These are phyloP conservation scores for Athalia rosae DNA, from an alignment of 2,888 invertebrate species.

Conservation along the genomic window DNA sequence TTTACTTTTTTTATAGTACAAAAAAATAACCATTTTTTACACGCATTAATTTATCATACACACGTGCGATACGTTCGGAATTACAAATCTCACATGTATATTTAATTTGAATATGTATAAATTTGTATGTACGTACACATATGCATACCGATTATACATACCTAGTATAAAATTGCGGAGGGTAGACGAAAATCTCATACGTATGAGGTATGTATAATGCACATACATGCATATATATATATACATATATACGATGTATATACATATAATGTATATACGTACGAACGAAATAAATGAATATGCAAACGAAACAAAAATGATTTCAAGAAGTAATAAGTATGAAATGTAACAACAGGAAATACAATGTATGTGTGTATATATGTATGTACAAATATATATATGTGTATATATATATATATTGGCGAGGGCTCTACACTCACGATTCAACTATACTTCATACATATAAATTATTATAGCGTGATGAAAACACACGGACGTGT, in stretches of 20 bases:
- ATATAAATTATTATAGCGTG: slow-evolving; percentile 47
- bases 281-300: background rate
- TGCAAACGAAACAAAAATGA: too few species aligned
- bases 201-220: slow-evolving; percentile 54
- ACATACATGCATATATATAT: slow-evolving; percentile 48
- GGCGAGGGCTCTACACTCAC: slow-evolving; percentile 70
- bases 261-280: background rate
- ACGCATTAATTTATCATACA: too few species aligned
- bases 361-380: slow-evolving; percentile 41
- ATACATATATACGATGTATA: slow-evolving; percentile 1
- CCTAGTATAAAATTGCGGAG: background rate
- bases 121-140: slow-evolving; percentile 52
- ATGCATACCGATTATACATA: slow-evolving; percentile 1
- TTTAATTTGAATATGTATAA: background rate
- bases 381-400: slow-evolving; percentile 46
- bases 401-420: slow-evolving; percentile 55
- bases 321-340: background rate
- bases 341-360: background rate
- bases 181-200: slow-evolving; percentile 38
- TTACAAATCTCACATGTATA: too few species aligned
- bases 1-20: slow-evolving; percentile 72
- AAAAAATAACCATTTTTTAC: slow-evolving; percentile 51
- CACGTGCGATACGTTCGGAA: too few species aligned
- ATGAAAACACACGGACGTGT: slow-evolving; percentile 41
- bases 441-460: slow-evolving; percentile 69